A percentile compares a stretch with the other conserved stretches of the same genome.
Evolutionary conservation across 2,113 vertebrate species (phyloP).

Genomic region (Cinclus cinclus): DNA sequence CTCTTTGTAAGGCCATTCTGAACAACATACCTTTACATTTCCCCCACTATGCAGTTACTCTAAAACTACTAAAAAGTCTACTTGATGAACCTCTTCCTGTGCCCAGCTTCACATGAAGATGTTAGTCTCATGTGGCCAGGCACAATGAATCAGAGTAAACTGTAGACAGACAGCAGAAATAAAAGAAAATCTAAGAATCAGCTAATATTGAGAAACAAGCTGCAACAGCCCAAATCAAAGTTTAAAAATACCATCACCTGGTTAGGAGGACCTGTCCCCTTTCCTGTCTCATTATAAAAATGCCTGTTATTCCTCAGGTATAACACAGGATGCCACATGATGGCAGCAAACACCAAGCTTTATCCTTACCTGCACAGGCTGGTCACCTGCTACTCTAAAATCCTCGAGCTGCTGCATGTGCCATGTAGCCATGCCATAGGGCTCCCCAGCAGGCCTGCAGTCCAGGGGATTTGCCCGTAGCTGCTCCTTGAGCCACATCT

Average conservation of each 20-base stretch:
- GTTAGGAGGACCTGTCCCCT: background rate
- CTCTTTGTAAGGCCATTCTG: background rate
- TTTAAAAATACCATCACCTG: background rate
- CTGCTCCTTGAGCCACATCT: constrained; percentile 96
- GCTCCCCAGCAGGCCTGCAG: constrained; percentile 73
- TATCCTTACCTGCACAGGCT: constrained; percentile 78
- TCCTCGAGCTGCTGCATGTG: constrained; percentile 76
- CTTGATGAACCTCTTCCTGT: background rate
- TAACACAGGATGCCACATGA: constrained; percentile 34
- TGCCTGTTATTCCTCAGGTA: background rate
- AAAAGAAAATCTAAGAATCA: background rate
- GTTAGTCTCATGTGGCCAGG: background rate
- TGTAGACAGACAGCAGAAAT: background rate
- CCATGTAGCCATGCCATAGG: constrained; percentile 68
- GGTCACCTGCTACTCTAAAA: constrained; percentile 68
- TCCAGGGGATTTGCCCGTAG: constrained; percentile 83
- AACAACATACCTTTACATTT: background rate
- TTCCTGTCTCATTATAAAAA: background rate
- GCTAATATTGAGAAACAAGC: background rate
- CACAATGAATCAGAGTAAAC: background rate
- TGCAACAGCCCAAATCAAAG: background rate
- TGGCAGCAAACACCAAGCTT: constrained; percentile 67
- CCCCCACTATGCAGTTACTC: background rate
- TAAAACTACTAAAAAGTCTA: background rate
- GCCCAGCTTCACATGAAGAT: background rate